Conservation (phyloP, 2,888 invertebrate genomes). For the Norana najaformis region DNA sequence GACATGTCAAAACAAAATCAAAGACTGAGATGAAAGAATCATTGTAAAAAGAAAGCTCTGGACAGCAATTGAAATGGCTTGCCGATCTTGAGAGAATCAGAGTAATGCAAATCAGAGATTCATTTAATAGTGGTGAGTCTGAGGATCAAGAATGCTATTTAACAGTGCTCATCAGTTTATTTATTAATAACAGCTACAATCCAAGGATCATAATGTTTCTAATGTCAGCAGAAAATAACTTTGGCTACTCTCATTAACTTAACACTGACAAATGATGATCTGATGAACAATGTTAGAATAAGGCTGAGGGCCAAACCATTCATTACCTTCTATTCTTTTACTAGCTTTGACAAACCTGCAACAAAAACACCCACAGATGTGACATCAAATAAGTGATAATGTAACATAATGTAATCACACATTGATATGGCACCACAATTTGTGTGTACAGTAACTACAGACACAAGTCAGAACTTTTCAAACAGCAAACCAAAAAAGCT, state of each 20-base stretch:
- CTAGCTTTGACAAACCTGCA: slow-evolving; percentile 56
- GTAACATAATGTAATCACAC: background rate
- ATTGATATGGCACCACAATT: background rate
- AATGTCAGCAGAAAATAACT: background rate
- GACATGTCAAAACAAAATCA: background rate
- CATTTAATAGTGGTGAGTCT: background rate
- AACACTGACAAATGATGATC: background rate
- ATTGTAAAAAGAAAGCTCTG: background rate
- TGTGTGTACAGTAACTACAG: no score
- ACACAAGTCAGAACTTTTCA: no score
- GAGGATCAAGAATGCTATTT: background rate
- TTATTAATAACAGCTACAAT: background rate
- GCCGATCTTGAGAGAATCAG: background rate
- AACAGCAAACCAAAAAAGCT: no score
- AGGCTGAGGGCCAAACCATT: background rate
- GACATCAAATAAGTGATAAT: background rate
- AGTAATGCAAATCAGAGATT: background rate
- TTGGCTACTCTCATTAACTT: background rate
- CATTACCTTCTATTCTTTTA: slow-evolving; percentile 54
- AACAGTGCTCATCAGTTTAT: background rate
- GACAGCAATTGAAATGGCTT: background rate
- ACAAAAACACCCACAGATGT: background rate
- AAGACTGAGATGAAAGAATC: background rate
- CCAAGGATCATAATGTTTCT: background rate
- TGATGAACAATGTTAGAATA: background rate